Evolutionary conservation across 2,797 vertebrate genomes (phyloP), one percentile per base, ranked within the genome.

Genomic region (Glossophaga mutica): DNA sequence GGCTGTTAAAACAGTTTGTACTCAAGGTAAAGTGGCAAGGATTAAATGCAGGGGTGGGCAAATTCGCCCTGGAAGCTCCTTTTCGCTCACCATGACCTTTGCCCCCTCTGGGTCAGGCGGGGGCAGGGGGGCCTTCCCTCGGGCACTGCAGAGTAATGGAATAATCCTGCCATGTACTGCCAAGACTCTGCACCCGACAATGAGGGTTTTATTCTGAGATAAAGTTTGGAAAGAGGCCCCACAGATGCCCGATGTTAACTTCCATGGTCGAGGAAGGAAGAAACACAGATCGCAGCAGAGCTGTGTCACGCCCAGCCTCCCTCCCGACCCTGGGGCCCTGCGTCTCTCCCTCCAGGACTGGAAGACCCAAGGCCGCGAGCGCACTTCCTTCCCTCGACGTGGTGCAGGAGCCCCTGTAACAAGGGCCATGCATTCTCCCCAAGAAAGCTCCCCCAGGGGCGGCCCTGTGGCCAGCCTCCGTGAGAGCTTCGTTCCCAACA

Each of bases 21-120:
- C 50, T 48, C 93, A 37, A 32, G 19, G 52, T 11, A 15, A 57
- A 12, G 44, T 0, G 14, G 14, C 16, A 2, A 59, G 62, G 71
- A 34, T 16, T 44, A 11, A n/a, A 24, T 21, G 21, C 44, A n/a
- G 44, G 29, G 44, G 29, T 18, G 29, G 29, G 44, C 44, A 32
- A 48, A 48, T 46, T 74, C 2, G 4, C n/a, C 55, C 24, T 0
- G 39, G 50, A 48, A 42, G 26, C 7, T 21, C 15, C 55, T 2
- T 44, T 52, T 14, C 1, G 18, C 70, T 62, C 37, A 46, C 48
- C 32, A 4, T 6, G 16, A 6, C 37, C 24, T 11, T 21, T 46
- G 0, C 65, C 3, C 50, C 0, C 24, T 26, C 79, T 9, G 2
- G 32, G 59, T 2, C 0, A n/a, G n/a, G n/a, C n/a, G n/a, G n/a